Percentiles rank a stretch among this genome's conserved stretches.
Evolutionary conservation across 2,113 vertebrate species (phyloP).

Genomic region (Psammodynastes pulverulentus): DNA sequence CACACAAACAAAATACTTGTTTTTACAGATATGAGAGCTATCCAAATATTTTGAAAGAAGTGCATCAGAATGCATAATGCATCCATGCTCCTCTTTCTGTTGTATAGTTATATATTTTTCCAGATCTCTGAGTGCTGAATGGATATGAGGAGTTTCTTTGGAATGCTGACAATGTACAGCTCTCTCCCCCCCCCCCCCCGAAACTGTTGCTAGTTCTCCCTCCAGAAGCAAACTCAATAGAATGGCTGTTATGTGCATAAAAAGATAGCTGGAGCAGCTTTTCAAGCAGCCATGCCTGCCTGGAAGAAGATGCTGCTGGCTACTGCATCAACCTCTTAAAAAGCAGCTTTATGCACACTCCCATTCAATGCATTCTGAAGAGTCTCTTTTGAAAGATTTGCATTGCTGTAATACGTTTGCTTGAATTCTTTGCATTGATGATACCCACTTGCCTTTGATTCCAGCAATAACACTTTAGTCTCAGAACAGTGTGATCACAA

Average conservation of each 20-base stretch:
- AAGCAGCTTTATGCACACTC: not conserved
- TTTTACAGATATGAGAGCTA: not conserved
- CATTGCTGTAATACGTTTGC: not conserved
- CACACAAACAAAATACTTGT: not conserved
- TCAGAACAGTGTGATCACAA: not conserved
- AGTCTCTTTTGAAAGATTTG: not conserved
- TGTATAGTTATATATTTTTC: not conserved
- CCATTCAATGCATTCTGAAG: not conserved
- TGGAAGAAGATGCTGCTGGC: not conserved
- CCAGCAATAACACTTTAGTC: not conserved
- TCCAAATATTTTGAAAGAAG: not conserved
- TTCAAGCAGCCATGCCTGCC: not conserved
- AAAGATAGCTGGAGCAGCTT: not conserved
- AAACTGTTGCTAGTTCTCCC: not conserved
- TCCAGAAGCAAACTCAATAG: not conserved
- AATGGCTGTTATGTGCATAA: not conserved
- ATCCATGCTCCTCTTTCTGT: not conserved
- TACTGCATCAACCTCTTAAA: not conserved
- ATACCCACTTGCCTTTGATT: not conserved
- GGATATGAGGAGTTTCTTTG: no score
- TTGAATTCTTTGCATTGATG: not conserved
- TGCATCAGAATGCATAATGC: not conserved
- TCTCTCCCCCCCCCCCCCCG: fast-evolving
- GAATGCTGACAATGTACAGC: no score
- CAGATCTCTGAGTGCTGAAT: no score